Percentiles rank a stretch among this genome's conserved stretches.
These are phyloP conservation scores for Aulostomus chinensis DNA, from an alignment of 2,797 vertebrate species.

Conservation along the genomic window DNA sequence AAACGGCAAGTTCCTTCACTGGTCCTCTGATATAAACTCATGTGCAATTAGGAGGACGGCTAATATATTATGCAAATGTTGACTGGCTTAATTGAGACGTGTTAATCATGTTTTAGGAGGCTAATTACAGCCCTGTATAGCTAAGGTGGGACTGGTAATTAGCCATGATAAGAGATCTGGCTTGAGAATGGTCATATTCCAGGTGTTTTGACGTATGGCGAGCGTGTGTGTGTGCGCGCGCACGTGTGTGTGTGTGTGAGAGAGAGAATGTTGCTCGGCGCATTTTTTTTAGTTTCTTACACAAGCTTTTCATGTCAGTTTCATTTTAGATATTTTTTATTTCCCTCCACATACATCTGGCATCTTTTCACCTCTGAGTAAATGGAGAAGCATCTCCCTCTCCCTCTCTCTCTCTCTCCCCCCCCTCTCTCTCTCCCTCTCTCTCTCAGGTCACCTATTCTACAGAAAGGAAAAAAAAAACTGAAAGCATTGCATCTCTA, in stretches of 20 bases:
- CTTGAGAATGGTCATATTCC: constrained; percentile 72
- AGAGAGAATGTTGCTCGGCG: neutral
- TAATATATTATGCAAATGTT: constrained; percentile 99
- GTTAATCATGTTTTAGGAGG: constrained; percentile 99
- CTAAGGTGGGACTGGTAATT: constrained; percentile 96
- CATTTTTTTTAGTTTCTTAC: neutral
- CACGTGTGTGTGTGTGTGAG: neutral
- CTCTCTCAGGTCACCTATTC: constrained; percentile 29
- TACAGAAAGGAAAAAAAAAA: too few relatives aligned
- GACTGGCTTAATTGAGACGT: constrained; percentile 91
- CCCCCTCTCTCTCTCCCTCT: too few relatives aligned
- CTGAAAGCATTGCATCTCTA: constrained; percentile 47
- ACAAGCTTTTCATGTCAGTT: constrained; percentile 3
- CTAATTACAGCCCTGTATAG: constrained; percentile 99
- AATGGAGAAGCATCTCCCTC: constrained; percentile 11
- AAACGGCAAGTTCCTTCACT: constrained; percentile 72
- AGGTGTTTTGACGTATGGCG: constrained; percentile 43
- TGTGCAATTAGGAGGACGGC: constrained; percentile 91
- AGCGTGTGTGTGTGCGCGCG: constrained; percentile 1
- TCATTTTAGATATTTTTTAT: neutral
- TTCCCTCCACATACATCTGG: neutral
- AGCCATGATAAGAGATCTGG: constrained; percentile 92
- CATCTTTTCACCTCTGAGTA: constrained; percentile 20
- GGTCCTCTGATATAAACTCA: constrained; percentile 88
- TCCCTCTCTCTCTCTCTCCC: too few relatives aligned